phyloP scores from a whole-genome alignment of 2,113 vertebrate genomes.

The Notarius quadriscutis region DNA sequence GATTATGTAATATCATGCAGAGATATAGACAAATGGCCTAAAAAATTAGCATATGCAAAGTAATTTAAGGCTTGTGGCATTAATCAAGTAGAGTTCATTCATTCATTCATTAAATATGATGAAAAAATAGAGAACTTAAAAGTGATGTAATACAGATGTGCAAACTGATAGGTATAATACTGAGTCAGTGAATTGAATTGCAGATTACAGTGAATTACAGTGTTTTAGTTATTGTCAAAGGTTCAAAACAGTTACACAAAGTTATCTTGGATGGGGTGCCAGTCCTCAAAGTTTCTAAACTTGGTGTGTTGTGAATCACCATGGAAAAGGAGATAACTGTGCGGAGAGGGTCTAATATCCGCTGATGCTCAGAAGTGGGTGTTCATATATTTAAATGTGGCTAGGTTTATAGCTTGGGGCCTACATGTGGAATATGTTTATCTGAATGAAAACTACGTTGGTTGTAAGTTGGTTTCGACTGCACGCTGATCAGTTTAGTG shows the following conservation, averaged over 20 bases:
- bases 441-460: background rate
- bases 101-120: background rate
- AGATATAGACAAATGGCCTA: background rate
- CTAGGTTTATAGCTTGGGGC: background rate
- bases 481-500: background rate
- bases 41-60: background rate
- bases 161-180: background rate
- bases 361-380: constrained; percentile 53
- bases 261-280: too few relatives aligned
- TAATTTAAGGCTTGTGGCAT: background rate
- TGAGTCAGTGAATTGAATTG: background rate
- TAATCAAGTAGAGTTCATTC: background rate
- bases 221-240: too few relatives aligned
- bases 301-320: constrained; percentile 24
- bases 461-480: background rate
- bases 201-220: background rate
- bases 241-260: background rate
- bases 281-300: too few relatives aligned
- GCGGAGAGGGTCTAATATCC: constrained; percentile 20
- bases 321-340: constrained; percentile 35
- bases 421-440: constrained; percentile 43
- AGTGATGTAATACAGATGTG: background rate
- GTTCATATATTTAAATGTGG: constrained; percentile 46
- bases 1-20: background rate
- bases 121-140: background rate